Base-by-base conservation (phyloP, 2,888 invertebrate genomes). In the Chymomyza procnemis region DNA sequence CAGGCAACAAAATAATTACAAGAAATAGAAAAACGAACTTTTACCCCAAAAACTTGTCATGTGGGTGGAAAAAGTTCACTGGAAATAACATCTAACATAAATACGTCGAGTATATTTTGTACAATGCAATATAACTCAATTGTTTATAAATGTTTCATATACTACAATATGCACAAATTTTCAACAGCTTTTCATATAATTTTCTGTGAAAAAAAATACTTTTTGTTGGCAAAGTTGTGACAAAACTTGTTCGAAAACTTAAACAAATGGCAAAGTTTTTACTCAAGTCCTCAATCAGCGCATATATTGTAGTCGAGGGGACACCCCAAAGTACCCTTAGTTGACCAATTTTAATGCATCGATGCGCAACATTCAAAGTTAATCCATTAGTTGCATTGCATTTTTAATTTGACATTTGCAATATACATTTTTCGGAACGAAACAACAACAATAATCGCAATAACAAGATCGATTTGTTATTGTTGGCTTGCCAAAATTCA, bases 361-460 rank as follows among this genome's bases (percentile, higher is more conserved):
- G 85, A 79, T 72, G 81, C 71, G 69, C 71, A 73, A 67, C 73
- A 67, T 67, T 80, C 66, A 69, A 76, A 79, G 81, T 75, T 83
- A 83, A 83, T 83, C 83, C 83, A 83, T 83, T 83, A 85, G 81
- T 74, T 78, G 74, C 85, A 76, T 72, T 83, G 85, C 84, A 83
- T 83, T 78, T 83, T 83, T 83, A 85, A 83, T 83, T 81, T 83
- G 83, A 83, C 83, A 78, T 83, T 80, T 83, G 73, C 83, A 79
- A 69, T 67, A 75, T 78, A 84, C 78, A 79, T 81, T 84, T 73
- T 26, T 26, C 6, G 26, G 8, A 63, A 62, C 67, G 18, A 52
- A 61, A 54, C 19, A 67, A 26, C 64, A 59, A 55, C 47, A 67
- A 66, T 57, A 69, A 56, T 61, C 64, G 18, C 61, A 52, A 14